phyloP scores from a whole-genome alignment of 2,113 vertebrate species.

The Osmerus eperlanus region DNA sequence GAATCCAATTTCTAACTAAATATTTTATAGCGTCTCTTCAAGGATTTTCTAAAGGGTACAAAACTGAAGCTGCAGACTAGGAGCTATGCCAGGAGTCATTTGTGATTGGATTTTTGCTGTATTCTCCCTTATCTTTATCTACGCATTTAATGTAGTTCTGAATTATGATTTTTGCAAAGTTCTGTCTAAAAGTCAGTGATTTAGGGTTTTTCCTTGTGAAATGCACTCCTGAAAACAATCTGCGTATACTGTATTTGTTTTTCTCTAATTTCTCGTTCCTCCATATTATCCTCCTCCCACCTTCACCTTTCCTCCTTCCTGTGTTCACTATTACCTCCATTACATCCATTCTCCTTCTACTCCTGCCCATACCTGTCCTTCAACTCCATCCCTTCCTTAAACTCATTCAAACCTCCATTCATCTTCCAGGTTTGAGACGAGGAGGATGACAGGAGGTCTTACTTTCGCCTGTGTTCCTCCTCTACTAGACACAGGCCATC shows the following conservation, averaged over 20 bases:
- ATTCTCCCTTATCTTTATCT: slow-evolving; percentile 13
- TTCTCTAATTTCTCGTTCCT: not conserved
- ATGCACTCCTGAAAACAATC: not conserved
- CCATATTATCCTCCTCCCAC: not conserved
- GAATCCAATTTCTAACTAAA: slow-evolving; percentile 37
- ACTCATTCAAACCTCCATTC: no score
- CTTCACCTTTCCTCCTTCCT: not conserved
- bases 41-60: slow-evolving; percentile 27
- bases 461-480: no score
- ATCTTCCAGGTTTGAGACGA: no score
- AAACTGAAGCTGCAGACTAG: slow-evolving; percentile 21
- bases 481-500: no score
- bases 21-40: slow-evolving; percentile 18
- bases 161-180: not conserved
- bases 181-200: not conserved
- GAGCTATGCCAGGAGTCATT: slow-evolving; percentile 22
- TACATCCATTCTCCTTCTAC: no score
- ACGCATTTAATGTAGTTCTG: slow-evolving; percentile 23
- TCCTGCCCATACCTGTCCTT: not conserved
- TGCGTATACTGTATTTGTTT: not conserved
- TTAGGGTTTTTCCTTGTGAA: not conserved
- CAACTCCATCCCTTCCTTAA: no score
- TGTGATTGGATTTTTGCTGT: slow-evolving; percentile 38
- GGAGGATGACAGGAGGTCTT: no score
- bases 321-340: not conserved